phyloP scores from a whole-genome alignment of 2,113 vertebrate genomes.

The Saccopteryx leptura region DNA sequence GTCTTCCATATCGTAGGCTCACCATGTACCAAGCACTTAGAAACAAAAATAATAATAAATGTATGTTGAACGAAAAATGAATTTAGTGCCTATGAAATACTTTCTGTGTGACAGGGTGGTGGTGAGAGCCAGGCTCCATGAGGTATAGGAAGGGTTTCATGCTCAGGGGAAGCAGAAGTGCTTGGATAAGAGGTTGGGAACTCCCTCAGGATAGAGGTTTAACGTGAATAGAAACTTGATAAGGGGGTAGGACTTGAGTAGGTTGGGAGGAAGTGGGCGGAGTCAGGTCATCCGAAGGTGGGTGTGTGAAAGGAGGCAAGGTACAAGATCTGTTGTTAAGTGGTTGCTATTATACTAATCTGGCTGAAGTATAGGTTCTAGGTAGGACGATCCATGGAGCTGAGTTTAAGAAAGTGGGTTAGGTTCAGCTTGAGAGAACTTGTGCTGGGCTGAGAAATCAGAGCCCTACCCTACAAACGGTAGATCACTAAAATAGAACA shows the following conservation, averaged over 20 bases:
- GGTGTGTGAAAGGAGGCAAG: not conserved
- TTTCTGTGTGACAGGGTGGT: not conserved
- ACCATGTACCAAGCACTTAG: not conserved
- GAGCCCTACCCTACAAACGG: not conserved
- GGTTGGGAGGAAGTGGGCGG: not conserved
- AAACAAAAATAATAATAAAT: conserved; percentile 33
- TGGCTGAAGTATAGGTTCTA: not conserved
- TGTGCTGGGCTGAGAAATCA: not conserved
- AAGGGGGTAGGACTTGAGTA: not conserved
- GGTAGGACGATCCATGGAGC: too few relatives aligned
- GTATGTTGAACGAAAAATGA: not conserved
- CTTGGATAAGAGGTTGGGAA: not conserved
- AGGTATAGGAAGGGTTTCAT: not conserved
- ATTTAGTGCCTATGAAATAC: conserved; percentile 6
- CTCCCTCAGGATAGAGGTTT: not conserved
- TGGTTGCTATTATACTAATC: not conserved
- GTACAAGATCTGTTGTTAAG: not conserved
- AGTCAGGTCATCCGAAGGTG: not conserved
- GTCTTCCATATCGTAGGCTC: not conserved
- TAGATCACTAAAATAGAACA: not conserved
- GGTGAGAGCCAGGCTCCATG: not conserved
- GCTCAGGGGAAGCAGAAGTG: not conserved
- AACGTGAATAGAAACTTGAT: not conserved
- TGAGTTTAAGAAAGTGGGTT: not conserved
- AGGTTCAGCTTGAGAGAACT: not conserved